Base-by-base conservation (phyloP, 2,888 invertebrate genomes). In the Brachypterus glaber region DNA sequence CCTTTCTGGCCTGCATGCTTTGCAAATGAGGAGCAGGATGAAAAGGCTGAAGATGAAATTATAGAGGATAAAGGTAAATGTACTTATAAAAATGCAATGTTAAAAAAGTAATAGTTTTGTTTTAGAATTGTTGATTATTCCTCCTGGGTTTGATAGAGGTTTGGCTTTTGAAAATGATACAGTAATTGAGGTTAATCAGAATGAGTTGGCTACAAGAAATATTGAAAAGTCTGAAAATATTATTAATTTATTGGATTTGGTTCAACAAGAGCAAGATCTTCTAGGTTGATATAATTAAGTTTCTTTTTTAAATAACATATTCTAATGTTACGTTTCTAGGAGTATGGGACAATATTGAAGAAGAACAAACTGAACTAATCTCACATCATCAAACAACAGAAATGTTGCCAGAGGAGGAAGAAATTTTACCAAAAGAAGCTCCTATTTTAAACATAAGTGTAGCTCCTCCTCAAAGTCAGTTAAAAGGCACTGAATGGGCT, bases 1-100 rank as follows among this genome's bases (percentile, higher is more conserved):
- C 90, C 89, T 1, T 93, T 93, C 60, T 78, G 87, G 73, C 92
- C 92, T 1, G 91, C 87, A 31, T 85, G 88, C 2, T 83, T 88
- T 59, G 67, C 71, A 14, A n/a, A n/a, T n/a, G n/a, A n/a, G n/a
- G 64, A 69, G 43, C 67, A 68, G 17, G 42, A 49, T 8, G 37
- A 46, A n/a, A 72, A 77, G 44, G 68, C 74, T 32, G 71, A 74
- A 1, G 65, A 67, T 27, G 51, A 40, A 35, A 44, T 35, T 39
- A 9, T 44, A 14, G 24, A 43, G 21, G 46, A 54, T 15, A 40
- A 38, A 29, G 47, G 45, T 48, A 32, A 25, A 17, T n/a, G n/a
- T 37, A n/a, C n/a, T 7, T n/a, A 11, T 30, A n/a, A n/a, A n/a
- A n/a, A n/a, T n/a, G n/a, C n/a, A n/a, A 31, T 43, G 37, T 26